Evolutionary conservation across 2,113 vertebrate genomes (phyloP), one percentile per base, ranked within the genome.

Genomic region (Hassar affinis): DNA sequence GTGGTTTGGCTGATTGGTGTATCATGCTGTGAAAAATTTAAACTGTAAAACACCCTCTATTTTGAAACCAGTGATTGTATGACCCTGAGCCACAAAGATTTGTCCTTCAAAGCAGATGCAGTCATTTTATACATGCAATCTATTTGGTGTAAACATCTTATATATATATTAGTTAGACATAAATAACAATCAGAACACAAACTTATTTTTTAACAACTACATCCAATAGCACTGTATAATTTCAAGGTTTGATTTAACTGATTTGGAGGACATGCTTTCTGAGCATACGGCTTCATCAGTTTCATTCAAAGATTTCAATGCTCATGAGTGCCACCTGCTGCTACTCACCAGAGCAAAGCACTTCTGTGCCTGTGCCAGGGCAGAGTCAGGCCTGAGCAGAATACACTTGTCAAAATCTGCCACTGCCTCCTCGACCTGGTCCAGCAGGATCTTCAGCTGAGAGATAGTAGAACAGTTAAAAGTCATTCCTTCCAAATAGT

Each of bases 331-430:
- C 78, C 7, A 54, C 42, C 20, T 42, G 0, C 1, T 12, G n/a
- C 42, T 25, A 90, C 97, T 91, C 92, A 99, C 98, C 85, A 99
- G 91, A 35, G 97, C 98, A 1, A 99, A 99, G 89, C 98, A 99
- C 82, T 99, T 99, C 92, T 99, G 98, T 72, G 98, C 98, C 91
- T 99, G 97, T 0, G 98, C 98, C 86, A 99, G 94, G 81, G 98
- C 98, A 71, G 97, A 99, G 92, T 99, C 97, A 0, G 98, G 98
- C 83, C 97, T 93, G 88, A 99, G 94, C 68, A 94, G 89, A 90
- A 99, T 99, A 92, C 98, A 99, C 92, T 98, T 95, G 91, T 99
- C 97, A 88, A 99, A 99, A 90, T 99, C 98, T 82, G 94, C 95
- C 64, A 99, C 98, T 5, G 98, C 98, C 89, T 99, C 98, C 83